phyloP scores from a whole-genome alignment of 2,888 invertebrate species.

The Lottia gigantea region DNA sequence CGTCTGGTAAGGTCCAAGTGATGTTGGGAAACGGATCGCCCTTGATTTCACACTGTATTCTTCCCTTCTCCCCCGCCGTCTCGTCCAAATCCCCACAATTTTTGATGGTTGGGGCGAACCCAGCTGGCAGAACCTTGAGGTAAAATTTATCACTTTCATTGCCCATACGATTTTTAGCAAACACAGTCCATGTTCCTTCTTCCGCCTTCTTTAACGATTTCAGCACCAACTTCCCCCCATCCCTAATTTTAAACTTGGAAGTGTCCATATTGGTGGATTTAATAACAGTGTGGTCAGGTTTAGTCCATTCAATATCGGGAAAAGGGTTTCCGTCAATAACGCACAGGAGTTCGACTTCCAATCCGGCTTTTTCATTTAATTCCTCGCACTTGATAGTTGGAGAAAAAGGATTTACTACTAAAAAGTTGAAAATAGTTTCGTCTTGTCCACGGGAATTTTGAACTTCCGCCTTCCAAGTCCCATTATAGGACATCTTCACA shows the following conservation, averaged over 20 bases:
- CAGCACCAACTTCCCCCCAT: conserved; percentile 38
- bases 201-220: conserved; percentile 26
- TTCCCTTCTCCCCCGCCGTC: conserved; percentile 26
- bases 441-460: conserved; percentile 33
- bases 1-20: conserved; percentile 36
- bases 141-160: neutral
- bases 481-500: conserved; percentile 27
- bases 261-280: neutral
- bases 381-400: conserved; percentile 28
- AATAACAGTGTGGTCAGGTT: conserved; percentile 25
- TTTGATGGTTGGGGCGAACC: conserved; percentile 39
- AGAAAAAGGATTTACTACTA: neutral
- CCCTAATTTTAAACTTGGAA: conserved; percentile 21
- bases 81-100: conserved; percentile 30
- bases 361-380: too few relatives aligned
- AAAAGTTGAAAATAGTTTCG: conserved; percentile 3
- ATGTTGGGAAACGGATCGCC: conserved; percentile 43
- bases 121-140: conserved; percentile 25
- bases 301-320: conserved; percentile 39
- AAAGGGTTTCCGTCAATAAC: conserved; percentile 39
- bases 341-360: conserved; percentile 19
- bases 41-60: conserved; percentile 34
- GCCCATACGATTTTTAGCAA: conserved; percentile 25
- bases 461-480: conserved; percentile 33
- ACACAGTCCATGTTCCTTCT: conserved; percentile 34